phyloP scores from a whole-genome alignment of 2,888 invertebrate species.

The Eilema griseolum region DNA sequence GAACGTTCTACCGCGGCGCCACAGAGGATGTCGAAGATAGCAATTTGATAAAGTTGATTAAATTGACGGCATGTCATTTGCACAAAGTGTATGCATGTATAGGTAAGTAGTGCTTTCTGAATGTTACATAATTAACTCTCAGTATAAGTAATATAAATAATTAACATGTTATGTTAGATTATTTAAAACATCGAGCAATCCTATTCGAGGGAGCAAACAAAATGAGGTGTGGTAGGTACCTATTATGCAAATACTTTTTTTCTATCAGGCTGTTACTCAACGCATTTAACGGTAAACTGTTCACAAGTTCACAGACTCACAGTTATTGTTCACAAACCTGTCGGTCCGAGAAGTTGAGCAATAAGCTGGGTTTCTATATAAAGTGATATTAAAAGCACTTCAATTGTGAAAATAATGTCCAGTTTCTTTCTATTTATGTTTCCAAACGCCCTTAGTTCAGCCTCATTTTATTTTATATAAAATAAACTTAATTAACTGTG shows the following conservation, averaged over 20 bases:
- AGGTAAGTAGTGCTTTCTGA: not conserved
- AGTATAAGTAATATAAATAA: not conserved
- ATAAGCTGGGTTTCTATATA: not conserved
- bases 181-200: not conserved
- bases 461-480: no score
- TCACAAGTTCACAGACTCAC: no score
- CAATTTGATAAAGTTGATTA: no score
- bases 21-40: no score
- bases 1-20: no score
- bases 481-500: no score
- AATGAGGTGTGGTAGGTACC: not conserved
- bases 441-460: no score
- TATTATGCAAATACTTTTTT: not conserved
- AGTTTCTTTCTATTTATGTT: no score
- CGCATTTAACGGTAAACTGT: slow-evolving; percentile 1
- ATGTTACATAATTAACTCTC: not conserved
- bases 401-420: not conserved
- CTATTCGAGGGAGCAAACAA: not conserved
- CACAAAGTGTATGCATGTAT: not conserved
- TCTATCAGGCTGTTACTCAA: not conserved
- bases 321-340: not conserved
- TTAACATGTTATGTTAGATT: not conserved
- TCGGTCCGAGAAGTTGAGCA: not conserved
- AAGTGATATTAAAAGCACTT: not conserved
- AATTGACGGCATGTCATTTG: not conserved